phyloP scores from a whole-genome alignment of 2,797 vertebrate genomes.

The Diplodus sargus region DNA sequence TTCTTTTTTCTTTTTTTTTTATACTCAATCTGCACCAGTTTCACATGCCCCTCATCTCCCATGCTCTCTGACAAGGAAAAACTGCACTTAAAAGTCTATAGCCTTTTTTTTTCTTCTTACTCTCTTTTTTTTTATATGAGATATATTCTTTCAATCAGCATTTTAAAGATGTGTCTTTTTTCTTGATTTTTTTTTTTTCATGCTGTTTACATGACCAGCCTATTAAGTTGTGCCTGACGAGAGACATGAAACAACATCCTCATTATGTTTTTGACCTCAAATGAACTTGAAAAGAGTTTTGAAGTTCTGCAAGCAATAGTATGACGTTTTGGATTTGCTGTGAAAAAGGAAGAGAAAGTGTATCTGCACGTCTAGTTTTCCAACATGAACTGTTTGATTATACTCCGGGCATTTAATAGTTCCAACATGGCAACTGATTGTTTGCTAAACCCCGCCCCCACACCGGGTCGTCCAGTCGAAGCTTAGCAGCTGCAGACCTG shows the following conservation, averaged over 20 bases:
- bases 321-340: constrained; percentile 32
- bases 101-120: constrained; percentile 44
- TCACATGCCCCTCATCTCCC: constrained; percentile 57
- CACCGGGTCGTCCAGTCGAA: neutral
- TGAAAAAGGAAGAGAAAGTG: constrained; percentile 17
- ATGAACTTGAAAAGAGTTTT: constrained; percentile 48
- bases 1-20: constrained; percentile 42
- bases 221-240: constrained; percentile 86
- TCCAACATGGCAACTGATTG: neutral
- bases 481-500: neutral
- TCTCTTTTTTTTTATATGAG: constrained; percentile 52
- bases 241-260: constrained; percentile 44
- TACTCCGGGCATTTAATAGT: constrained; percentile 25
- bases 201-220: constrained; percentile 79
- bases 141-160: constrained; percentile 66
- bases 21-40: constrained; percentile 66
- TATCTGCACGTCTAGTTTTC: constrained; percentile 18
- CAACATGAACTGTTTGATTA: constrained; percentile 16
- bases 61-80: constrained; percentile 66
- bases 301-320: constrained; percentile 35
- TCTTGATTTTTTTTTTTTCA: constrained; percentile 63
- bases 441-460: neutral
- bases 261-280: constrained; percentile 68
- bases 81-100: constrained; percentile 69
- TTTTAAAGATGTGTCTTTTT: constrained; percentile 65